Percentiles rank a stretch among this genome's conserved stretches.
These are phyloP conservation scores for Lycia hirtaria DNA, from an alignment of 2,888 invertebrate genomes.

Conservation along the genomic window DNA sequence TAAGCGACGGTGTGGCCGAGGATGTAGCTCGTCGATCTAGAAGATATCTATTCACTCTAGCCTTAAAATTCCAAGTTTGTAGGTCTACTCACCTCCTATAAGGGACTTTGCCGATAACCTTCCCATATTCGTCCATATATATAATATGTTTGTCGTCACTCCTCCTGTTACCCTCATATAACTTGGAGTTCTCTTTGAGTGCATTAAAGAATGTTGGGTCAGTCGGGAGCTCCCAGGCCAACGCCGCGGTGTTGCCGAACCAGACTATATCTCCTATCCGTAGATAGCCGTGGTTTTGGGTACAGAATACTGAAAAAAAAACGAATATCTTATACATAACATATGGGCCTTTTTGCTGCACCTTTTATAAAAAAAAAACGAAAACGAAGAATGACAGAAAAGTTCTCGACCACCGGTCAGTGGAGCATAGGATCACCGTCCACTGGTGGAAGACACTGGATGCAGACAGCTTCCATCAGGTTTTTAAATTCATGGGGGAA, in stretches of 20 bases:
- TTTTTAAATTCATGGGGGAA: too few relatives aligned
- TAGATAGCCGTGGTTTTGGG: constrained; percentile 86
- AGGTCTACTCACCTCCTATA: constrained; percentile 68
- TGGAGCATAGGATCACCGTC: too few relatives aligned
- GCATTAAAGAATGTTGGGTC: constrained; percentile 70
- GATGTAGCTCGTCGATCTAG: too few relatives aligned
- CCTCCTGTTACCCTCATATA: constrained; percentile 51
- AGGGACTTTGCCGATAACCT: constrained; percentile 63
- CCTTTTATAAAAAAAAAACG: too few relatives aligned
- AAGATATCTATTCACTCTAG: too few relatives aligned
- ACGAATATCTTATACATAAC: not conserved
- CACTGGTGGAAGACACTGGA: too few relatives aligned
- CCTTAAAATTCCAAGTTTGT: too few relatives aligned
- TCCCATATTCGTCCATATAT: constrained; percentile 68
- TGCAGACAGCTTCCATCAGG: too few relatives aligned
- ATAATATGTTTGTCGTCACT: constrained; percentile 63
- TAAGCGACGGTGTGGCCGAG: too few relatives aligned
- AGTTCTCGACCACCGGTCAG: too few relatives aligned
- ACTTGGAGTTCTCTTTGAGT: constrained; percentile 57
- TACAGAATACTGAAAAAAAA: constrained; percentile 84
- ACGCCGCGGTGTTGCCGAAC: constrained; percentile 90
- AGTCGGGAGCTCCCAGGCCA: constrained; percentile 91
- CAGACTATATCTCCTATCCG: constrained; percentile 87
- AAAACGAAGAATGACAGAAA: too few relatives aligned
- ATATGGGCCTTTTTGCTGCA: too few relatives aligned